Percentiles rank a stretch among this genome's conserved stretches.
These are phyloP conservation scores for Onchidella celtica DNA, from an alignment of 2,888 invertebrate genomes.

Conservation along the genomic window DNA sequence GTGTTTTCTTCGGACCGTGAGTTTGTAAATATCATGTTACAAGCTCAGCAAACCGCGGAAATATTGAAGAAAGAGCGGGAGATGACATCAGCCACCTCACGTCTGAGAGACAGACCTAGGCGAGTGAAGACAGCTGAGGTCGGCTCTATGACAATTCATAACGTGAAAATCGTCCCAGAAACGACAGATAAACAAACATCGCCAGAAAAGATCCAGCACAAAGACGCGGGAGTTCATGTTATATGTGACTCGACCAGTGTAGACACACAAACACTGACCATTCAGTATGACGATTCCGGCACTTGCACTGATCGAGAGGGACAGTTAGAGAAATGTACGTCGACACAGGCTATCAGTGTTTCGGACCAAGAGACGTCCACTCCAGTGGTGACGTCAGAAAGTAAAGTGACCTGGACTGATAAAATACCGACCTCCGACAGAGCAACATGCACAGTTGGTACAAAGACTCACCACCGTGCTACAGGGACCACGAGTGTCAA, in stretches of 20 bases:
- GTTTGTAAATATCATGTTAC: conserved; percentile 26
- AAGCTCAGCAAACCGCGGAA: conserved; percentile 47
- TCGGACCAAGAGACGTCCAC: conserved; percentile 66
- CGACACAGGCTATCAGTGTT: conserved; percentile 58
- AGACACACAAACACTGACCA: conserved; percentile 61
- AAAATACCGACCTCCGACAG: conserved; percentile 65
- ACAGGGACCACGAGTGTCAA: conserved; percentile 59
- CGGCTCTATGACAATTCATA: conserved; percentile 60
- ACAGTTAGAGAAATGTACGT: conserved; percentile 63
- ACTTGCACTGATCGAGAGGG: conserved; percentile 65
- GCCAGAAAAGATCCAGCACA: conserved; percentile 46
- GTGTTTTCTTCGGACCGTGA: conserved; percentile 12
- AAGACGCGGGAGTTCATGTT: conserved; percentile 58
- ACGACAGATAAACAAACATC: conserved; percentile 60
- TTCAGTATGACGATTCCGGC: conserved; percentile 51
- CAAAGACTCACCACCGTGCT: conserved; percentile 57
- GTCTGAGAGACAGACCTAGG: conserved; percentile 14
- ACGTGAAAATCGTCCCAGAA: conserved; percentile 58
- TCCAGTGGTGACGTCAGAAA: conserved; percentile 59
- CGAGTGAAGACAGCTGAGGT: conserved; percentile 47
- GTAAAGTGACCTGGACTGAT: conserved; percentile 67
- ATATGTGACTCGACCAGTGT: conserved; percentile 52
- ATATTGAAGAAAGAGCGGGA: conserved; percentile 36
- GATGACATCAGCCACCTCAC: background rate
- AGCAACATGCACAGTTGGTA: conserved; percentile 61